These are phyloP conservation scores for Patella vulgata DNA, from an alignment of 1,140 invertebrate species.

Conservation along the genomic window DNA sequence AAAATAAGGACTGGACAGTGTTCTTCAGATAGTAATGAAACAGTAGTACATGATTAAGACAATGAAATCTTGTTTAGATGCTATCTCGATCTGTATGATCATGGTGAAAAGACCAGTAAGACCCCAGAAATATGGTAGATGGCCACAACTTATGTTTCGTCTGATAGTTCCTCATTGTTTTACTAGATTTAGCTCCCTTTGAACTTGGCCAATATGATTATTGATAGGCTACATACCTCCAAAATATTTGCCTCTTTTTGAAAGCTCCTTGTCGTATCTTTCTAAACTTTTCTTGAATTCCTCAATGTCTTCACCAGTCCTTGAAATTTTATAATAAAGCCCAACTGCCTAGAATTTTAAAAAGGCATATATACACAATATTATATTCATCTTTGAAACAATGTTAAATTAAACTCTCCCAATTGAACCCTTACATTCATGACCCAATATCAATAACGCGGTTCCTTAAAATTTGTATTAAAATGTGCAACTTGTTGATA, in stretches of 20 bases:
- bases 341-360: slow-evolving; percentile 18
- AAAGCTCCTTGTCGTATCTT: slow-evolving; percentile 35
- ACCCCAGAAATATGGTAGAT: too few relatives aligned
- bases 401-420: slow-evolving; percentile 4
- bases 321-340: too few relatives aligned
- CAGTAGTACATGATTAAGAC: too few relatives aligned
- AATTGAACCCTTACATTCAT: too few relatives aligned
- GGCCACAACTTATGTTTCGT: too few relatives aligned
- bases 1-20: too few relatives aligned
- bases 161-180: background rate
- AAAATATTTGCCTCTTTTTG: slow-evolving; percentile 33
- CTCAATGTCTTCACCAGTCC: slow-evolving; percentile 21
- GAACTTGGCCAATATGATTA: background rate
- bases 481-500: background rate
- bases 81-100: too few relatives aligned
- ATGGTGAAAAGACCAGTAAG: too few relatives aligned
- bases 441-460: slow-evolving; percentile 4
- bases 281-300: slow-evolving; percentile 26
- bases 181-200: background rate
- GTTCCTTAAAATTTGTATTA: background rate
- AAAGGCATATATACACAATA: slow-evolving; percentile 26
- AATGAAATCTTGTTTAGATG: too few relatives aligned
- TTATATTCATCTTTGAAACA: background rate
- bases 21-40: too few relatives aligned
- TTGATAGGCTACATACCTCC: slow-evolving; percentile 24